Evolutionary conservation across 2,888 invertebrate species (phyloP).

Genomic region (Tiliacea citrago): DNA sequence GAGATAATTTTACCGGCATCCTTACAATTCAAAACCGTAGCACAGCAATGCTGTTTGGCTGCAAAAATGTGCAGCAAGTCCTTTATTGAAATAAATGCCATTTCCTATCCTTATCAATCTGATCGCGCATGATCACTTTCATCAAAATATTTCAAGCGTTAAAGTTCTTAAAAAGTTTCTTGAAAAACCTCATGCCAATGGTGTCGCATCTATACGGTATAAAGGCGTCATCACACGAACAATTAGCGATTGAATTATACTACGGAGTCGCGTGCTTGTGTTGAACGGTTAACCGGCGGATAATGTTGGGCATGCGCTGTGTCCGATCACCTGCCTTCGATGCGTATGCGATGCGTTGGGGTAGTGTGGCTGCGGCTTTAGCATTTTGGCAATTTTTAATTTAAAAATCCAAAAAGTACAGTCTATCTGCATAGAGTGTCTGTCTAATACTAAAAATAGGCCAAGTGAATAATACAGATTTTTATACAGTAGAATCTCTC

Average conservation of each 20-base stretch:
- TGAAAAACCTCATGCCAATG: background rate
- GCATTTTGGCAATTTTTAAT: background rate
- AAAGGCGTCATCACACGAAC: conserved; percentile 54
- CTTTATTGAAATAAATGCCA: background rate
- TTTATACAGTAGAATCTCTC: background rate
- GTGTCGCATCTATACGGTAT: conserved; percentile 52
- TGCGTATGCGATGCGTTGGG: conserved; percentile 32
- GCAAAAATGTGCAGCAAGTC: background rate
- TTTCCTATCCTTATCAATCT: background rate
- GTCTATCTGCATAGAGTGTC: background rate
- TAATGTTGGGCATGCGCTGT: conserved; percentile 64
- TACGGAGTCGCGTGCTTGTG: conserved; percentile 73
- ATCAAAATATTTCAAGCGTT: conserved; percentile 31
- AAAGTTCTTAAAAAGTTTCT: conserved; percentile 11
- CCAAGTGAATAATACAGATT: background rate
- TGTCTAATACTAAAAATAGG: background rate
- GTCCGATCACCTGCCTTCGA: conserved; percentile 69
- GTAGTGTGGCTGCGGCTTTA: conserved; percentile 32
- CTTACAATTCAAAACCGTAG: background rate
- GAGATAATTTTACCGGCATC: background rate
- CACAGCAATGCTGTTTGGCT: background rate
- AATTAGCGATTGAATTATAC: conserved; percentile 77
- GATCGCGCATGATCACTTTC: conserved; percentile 19
- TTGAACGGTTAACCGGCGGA: conserved; percentile 65
- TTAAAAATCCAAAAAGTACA: too few relatives aligned